A percentile compares a stretch with the other conserved stretches of the same genome.
Evolutionary conservation across 1,140 invertebrate species (phyloP).

Genomic region (Eriocheir sinensis): DNA sequence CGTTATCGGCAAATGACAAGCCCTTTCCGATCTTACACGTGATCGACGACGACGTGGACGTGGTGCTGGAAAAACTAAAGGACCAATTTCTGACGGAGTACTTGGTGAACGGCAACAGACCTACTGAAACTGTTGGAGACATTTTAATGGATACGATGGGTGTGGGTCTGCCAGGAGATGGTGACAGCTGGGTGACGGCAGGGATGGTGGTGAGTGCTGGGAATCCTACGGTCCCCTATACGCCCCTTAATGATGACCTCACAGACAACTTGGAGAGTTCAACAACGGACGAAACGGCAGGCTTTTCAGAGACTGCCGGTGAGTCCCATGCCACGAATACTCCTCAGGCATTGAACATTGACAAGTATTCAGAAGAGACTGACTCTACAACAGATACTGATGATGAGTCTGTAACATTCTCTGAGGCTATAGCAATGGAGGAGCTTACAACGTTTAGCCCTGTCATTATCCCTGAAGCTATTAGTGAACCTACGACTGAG

Average conservation of each 20-base stretch:
- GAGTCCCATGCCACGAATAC: not conserved
- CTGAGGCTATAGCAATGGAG: not conserved
- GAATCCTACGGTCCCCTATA: not conserved
- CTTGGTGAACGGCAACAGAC: slow-evolving; percentile 18
- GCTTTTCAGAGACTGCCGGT: not conserved
- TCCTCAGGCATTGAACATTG: not conserved
- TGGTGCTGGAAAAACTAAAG: slow-evolving; percentile 57
- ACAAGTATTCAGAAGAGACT: not conserved
- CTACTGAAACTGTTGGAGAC: not conserved
- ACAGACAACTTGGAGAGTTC: not conserved
- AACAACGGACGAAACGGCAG: too few species aligned
- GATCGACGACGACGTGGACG: slow-evolving; percentile 32
- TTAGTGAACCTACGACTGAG: not conserved
- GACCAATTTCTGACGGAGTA: slow-evolving; percentile 65
- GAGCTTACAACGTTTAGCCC: not conserved
- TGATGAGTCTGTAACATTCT: not conserved
- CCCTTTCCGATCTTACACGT: not conserved
- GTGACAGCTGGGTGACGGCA: not conserved
- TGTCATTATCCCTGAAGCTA: not conserved
- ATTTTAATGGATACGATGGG: not conserved
- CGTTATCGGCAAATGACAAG: not conserved
- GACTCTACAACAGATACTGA: not conserved
- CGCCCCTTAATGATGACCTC: not conserved
- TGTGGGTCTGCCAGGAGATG: not conserved
- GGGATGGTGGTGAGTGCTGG: slow-evolving; percentile 34